Base-by-base conservation (phyloP, 2,888 invertebrate genomes). In the Listrodromus nycthemerus region DNA sequence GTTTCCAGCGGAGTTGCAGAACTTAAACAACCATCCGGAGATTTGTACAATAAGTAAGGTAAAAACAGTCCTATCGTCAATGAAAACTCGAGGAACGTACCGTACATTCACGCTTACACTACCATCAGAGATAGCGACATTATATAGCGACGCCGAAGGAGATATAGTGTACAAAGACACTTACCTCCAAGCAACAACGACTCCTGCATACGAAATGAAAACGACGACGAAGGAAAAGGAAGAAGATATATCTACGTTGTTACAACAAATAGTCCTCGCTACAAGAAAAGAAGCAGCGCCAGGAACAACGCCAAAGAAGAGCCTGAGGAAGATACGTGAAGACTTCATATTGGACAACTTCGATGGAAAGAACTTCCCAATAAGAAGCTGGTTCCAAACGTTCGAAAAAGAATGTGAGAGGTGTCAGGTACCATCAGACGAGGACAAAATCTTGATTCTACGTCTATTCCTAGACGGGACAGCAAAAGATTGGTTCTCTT, bases 341-440 rank as follows among this genome's bases (percentile, higher is more conserved):
- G 79, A 84, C 5, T 82, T 84, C 24, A 61, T 82, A 66, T 24
- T 84, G 16, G 79, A 82, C 4, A 84, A 10, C 27, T 82, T 82
- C 45, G 79, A 82, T 19, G 82, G 84, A 27, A 84, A 79, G 19
- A 82, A 82, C 74, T 81, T 79, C n/a, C 79, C 82, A 79, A 71
- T 70, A 37, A 58, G 65, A 19, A 84, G 74, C 41, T 84, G 82
- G 82, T 71, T 84, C 50, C 78, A 79, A 41, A 84, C 74, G 19
- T 84, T 84, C 33, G 82, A 82, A 82, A 82, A 82, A 79, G 82
- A 84, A 79, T 84, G 79, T 50, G 84, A 69, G 19, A 79, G 82
- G 19, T 84, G 74, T 16, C 82, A 79, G n/a, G 78, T 84, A n/a
- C 45, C 63, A 33, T 75, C 75, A 71, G 41, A 84, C 13, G 84